A percentile compares a stretch with the other conserved stretches of the same genome.
These are phyloP conservation scores for Selene dorsalis DNA, from an alignment of 2,797 vertebrate species.

Conservation along the genomic window DNA sequence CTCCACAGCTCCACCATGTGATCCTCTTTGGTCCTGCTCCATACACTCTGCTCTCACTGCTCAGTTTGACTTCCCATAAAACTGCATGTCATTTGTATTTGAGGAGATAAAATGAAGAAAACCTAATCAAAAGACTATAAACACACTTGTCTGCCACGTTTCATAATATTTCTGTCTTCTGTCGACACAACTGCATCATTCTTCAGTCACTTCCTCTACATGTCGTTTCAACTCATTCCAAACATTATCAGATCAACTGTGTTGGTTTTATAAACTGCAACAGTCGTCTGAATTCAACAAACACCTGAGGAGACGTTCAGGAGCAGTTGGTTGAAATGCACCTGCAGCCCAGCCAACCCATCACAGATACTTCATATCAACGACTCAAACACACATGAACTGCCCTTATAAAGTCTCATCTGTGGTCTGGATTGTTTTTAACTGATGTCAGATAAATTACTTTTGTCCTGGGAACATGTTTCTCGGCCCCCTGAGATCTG, in stretches of 20 bases:
- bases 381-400: no score
- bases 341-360: no score
- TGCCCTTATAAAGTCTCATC: neutral
- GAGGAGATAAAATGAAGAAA: neutral
- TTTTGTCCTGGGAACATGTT: neutral
- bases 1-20: neutral
- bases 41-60: neutral
- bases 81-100: neutral
- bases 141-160: no score
- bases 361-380: neutral
- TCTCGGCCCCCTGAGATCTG: neutral
- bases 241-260: no score
- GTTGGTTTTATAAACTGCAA: no score
- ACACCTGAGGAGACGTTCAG: neutral
- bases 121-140: no score
- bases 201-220: no score
- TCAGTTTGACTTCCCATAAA: neutral
- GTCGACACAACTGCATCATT: no score
- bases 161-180: no score
- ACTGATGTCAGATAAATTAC: neutral
- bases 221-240: no score
- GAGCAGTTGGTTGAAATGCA: neutral
- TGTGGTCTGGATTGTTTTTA: neutral
- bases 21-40: neutral
- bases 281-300: neutral